phyloP scores from a whole-genome alignment of 2,113 vertebrate species.

The Oreochromis aureus region DNA sequence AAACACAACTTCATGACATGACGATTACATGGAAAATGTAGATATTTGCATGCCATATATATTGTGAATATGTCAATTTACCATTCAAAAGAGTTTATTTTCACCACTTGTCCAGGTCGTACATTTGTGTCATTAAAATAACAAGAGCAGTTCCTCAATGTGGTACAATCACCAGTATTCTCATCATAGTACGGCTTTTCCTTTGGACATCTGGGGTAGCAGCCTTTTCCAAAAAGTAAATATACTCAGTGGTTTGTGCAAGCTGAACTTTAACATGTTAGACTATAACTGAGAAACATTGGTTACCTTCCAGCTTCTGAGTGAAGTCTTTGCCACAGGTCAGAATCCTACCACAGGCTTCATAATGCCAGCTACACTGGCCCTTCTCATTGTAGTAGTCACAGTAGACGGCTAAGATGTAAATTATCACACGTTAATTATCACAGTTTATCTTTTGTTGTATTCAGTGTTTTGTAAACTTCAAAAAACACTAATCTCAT shows the following conservation, averaged over 20 bases:
- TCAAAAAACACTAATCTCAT: not conserved
- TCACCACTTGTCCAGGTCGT: constrained; percentile 31
- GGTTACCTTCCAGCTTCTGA: constrained; percentile 78
- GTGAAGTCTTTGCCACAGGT: constrained; percentile 73
- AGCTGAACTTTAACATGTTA: not conserved
- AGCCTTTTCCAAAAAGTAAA: constrained; percentile 65
- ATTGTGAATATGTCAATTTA: constrained; percentile 26
- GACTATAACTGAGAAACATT: not conserved
- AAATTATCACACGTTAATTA: not conserved
- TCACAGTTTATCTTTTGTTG: not conserved
- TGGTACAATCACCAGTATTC: constrained; percentile 74
- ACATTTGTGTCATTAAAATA: constrained; percentile 67
- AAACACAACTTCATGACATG: not conserved
- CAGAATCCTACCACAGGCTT: constrained; percentile 74
- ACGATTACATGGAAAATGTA: fast-evolving
- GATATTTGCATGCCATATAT: not conserved
- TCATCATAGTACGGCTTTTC: constrained; percentile 77
- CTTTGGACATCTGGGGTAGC: constrained; percentile 79
- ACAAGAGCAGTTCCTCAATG: constrained; percentile 73
- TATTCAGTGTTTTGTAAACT: not conserved
- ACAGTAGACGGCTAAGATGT: constrained; percentile 77
- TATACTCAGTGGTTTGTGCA: not conserved
- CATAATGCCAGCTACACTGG: constrained; percentile 80
- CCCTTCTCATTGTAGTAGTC: constrained; percentile 80
- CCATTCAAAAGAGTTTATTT: constrained; percentile 28